Conservation (phyloP, 1,140 invertebrate genomes). For the Drosophila sulfurigaster region DNA sequence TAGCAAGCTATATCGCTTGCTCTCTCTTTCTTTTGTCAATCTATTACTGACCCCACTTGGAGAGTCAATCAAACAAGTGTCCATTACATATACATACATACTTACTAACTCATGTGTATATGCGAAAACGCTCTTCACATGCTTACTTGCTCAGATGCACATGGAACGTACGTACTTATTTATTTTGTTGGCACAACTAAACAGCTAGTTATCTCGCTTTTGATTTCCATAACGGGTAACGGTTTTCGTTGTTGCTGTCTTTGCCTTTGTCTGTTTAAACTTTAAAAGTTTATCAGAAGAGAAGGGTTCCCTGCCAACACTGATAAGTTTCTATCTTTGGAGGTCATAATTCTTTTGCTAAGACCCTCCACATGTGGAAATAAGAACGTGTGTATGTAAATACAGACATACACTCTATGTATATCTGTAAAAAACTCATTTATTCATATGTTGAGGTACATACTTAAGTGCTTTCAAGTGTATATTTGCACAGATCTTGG, state of each 20-base stretch:
- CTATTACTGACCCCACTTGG: conserved; percentile 48
- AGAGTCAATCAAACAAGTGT: conserved; percentile 75
- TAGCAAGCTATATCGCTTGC: conserved; percentile 16
- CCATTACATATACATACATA: conserved; percentile 47
- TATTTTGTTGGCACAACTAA: conserved; percentile 66
- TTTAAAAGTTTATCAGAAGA: conserved; percentile 52
- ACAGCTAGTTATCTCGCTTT: conserved; percentile 38
- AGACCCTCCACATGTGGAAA: conserved; percentile 29
- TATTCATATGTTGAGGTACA: conserved; percentile 15
- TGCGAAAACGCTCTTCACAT: background rate
- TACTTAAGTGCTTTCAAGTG: conserved; percentile 9
- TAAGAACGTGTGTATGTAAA: background rate
- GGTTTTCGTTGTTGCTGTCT: conserved; percentile 5
- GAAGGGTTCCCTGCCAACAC: conserved; percentile 30
- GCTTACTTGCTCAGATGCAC: background rate
- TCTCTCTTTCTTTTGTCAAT: conserved; percentile 7
- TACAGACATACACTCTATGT: conserved; percentile 1
- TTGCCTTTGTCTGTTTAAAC: conserved; percentile 22
- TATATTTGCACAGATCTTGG: conserved; percentile 3
- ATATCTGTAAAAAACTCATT: conserved; percentile 8
- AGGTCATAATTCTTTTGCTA: conserved; percentile 54
- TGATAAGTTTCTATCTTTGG: conserved; percentile 63
- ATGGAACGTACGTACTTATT: background rate
- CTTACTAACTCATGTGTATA: conserved; percentile 2
- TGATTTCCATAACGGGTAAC: conserved; percentile 51